Percentiles rank a stretch among this genome's conserved stretches.
phyloP scores from a whole-genome alignment of 2,797 vertebrate genomes.

The Sciaenops ocellatus region DNA sequence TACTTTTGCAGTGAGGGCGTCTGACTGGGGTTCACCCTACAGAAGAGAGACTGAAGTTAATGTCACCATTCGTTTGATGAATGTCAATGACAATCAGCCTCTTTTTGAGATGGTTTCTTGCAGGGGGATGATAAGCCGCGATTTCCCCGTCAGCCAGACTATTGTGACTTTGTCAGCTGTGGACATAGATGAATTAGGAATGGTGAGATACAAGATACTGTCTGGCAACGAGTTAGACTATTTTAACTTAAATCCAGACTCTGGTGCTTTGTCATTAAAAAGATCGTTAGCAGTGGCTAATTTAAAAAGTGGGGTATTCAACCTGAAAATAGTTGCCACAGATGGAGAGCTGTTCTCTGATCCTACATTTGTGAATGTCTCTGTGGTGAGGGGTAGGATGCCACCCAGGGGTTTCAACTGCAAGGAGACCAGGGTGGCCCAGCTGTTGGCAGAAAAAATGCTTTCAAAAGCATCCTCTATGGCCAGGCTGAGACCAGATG shows the following conservation, averaged over 20 bases:
- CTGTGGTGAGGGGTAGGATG: conserved; percentile 88
- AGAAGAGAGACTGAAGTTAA: conserved; percentile 94
- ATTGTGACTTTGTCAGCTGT: conserved; percentile 95
- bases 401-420: conserved; percentile 88
- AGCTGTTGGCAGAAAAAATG: conserved; percentile 93
- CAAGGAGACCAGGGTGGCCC: conserved; percentile 93
- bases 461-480: conserved; percentile 90
- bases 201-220: conserved; percentile 91
- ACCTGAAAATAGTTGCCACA: conserved; percentile 91
- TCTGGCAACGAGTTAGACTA: conserved; percentile 93
- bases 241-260: conserved; percentile 91
- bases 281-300: conserved; percentile 85
- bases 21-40: conserved; percentile 96
- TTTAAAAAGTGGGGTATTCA: conserved; percentile 89
- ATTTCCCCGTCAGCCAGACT: conserved; percentile 90
- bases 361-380: conserved; percentile 92
- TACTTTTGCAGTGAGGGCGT: conserved; percentile 90
- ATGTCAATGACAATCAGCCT: conserved; percentile 96
- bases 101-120: conserved; percentile 96
- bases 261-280: conserved; percentile 92
- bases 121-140: conserved; percentile 91
- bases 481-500: conserved; percentile 83
- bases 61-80: conserved; percentile 91
- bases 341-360: conserved; percentile 93
- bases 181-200: conserved; percentile 94